Conservation (phyloP, 2,888 invertebrate genomes). For the Oxycera nigricornis region DNA sequence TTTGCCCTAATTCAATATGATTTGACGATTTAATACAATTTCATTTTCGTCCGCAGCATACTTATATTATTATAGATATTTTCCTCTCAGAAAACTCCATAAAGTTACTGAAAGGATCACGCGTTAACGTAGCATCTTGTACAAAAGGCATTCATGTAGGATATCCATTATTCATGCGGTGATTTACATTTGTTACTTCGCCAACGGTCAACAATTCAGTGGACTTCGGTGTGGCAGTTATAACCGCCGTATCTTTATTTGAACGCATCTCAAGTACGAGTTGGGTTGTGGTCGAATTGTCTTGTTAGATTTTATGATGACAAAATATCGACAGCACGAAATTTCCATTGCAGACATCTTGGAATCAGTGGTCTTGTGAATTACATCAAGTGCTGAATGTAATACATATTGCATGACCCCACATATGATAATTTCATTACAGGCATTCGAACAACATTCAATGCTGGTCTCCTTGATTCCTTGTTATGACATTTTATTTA, state of each 20-base stretch:
- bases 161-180: slow-evolving; percentile 20
- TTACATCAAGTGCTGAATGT: background rate
- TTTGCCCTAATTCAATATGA: too few species aligned
- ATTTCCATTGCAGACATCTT: slow-evolving; percentile 10
- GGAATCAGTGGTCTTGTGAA: background rate
- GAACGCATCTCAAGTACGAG: background rate
- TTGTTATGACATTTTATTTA: too few species aligned
- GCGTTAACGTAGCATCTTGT: background rate
- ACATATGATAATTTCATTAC: background rate
- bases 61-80: background rate
- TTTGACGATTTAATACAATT: too few species aligned
- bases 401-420: background rate
- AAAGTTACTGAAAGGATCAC: background rate
- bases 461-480: too few species aligned
- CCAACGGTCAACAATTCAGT: background rate
- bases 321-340: background rate
- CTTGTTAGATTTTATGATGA: background rate
- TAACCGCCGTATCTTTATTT: background rate
- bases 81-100: slow-evolving; percentile 1
- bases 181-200: background rate
- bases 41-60: too few species aligned
- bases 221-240: background rate
- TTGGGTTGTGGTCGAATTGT: background rate
- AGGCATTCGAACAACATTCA: background rate
- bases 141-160: slow-evolving; percentile 15